Evolutionary conservation across 53 echinoderm and acorn worm genomes (phyloP), one percentile per base, ranked within the genome.

Genomic region (Hippasteria phrygiana): DNA sequence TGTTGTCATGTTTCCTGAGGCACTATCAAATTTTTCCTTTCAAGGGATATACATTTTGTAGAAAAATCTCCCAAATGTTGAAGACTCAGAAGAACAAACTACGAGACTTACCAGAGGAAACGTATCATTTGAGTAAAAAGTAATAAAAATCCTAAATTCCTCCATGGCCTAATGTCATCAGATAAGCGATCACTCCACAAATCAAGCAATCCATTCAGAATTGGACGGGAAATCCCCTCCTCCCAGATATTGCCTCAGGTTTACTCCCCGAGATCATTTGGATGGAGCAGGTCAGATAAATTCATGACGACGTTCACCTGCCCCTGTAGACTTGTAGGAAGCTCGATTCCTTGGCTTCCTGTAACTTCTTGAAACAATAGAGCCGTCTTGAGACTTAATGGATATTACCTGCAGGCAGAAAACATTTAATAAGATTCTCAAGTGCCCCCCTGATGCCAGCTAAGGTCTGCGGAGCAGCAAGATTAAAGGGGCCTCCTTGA

Each of bases 341-440:
- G 7, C 37, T 67, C 36, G 36, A 41, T 73, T 43, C n/a, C 22
- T 13, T 10, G 16, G 18, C 69, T 67, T 33, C 33, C 33, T 67
- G 12, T 26, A 3, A 0, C 75, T 47, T 34, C 73, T 67, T 31
- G 37, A 47, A 75, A 75, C 51, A 50, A 75, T 50, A 48, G 75
- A 31, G 29, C 50, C 48, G 17, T 37, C 50, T 1, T 42, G 50
- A 71, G 85, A 70, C 71, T 34, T 85, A 85, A 85, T 85, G 70
- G 51, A 69, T 70, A 48, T 29, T 32, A 38, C 48, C 71, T 51
- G 26, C 0, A 34, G 71, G 85, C 85, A 47, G 36, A 41, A 7
- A 24, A 85, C 48, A 9, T 69, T 71, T 85, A 33, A 85, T 50
- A 85, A 64, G 71, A 70, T 70, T 85, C 71, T 85, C 51, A 67